A percentile compares a stretch with the other conserved stretches of the same genome.
phyloP scores from a whole-genome alignment of 2,888 invertebrate genomes.

The Drosophila vallismaia region DNA sequence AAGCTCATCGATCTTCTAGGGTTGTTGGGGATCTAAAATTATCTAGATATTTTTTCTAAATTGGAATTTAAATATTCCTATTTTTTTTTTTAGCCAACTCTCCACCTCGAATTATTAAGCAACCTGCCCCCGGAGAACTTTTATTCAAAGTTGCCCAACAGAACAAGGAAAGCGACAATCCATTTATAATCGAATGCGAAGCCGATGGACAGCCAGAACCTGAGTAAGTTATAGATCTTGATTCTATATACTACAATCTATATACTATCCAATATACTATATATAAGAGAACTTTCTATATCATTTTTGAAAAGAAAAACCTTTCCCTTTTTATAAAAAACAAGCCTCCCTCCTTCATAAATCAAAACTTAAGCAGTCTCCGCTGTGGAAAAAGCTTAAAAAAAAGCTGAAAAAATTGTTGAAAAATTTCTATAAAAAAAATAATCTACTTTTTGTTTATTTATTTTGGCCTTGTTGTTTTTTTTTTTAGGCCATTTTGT shows the following conservation, averaged over 20 bases:
- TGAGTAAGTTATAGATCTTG: constrained; percentile 87
- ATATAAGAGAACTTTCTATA: no score
- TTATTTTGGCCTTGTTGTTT: constrained; percentile 18
- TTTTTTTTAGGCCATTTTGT: background rate
- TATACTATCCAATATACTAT: background rate
- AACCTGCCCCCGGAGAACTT: constrained; percentile 95
- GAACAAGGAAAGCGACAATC: constrained; percentile 94
- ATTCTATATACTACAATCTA: background rate
- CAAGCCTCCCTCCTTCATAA: constrained; percentile 47
- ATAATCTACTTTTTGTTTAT: constrained; percentile 24
- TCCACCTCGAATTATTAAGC: constrained; percentile 95
- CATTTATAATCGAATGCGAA: constrained; percentile 97
- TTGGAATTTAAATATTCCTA: background rate
- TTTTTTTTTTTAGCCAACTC: constrained; percentile 88
- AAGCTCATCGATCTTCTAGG: constrained; percentile 19
- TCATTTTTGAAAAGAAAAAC: no score
- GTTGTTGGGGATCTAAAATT: background rate
- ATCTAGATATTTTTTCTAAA: background rate
- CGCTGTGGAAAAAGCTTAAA: background rate
- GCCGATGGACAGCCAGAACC: constrained; percentile 98
- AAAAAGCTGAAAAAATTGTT: no score
- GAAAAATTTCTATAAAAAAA: background rate
- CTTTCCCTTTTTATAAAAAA: no score
- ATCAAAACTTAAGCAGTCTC: constrained; percentile 58
- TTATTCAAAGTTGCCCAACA: constrained; percentile 94